These are phyloP conservation scores for Eretmochelys imbricata DNA, from an alignment of 2,113 vertebrate genomes.

Conservation along the genomic window DNA sequence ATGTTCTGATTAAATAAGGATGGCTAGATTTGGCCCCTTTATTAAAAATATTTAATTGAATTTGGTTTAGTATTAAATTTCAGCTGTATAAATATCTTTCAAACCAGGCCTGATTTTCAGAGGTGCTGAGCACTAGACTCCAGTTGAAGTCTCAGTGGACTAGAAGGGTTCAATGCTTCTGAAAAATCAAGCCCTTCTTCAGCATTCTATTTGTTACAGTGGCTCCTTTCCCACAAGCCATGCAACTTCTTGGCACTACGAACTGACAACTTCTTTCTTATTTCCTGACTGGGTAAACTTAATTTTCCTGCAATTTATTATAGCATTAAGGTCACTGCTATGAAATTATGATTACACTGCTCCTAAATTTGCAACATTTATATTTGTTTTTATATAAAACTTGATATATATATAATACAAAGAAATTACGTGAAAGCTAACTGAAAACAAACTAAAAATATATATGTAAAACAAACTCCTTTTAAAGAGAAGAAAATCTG, in stretches of 20 bases:
- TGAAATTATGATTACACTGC: neutral
- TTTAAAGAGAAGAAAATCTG: neutral
- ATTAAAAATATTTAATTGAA: neutral
- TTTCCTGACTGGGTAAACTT: neutral
- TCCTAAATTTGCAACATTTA: neutral
- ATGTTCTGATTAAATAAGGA: neutral
- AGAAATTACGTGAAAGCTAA: neutral
- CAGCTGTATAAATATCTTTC: neutral
- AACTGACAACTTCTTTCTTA: neutral
- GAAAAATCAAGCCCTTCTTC: neutral
- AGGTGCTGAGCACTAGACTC: neutral
- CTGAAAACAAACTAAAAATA: neutral
- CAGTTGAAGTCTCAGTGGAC: neutral
- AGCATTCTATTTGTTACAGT: neutral
- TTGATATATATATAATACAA: neutral
- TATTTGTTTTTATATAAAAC: neutral
- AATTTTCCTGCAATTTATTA: neutral
- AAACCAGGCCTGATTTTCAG: neutral
- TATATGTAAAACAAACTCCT: neutral
- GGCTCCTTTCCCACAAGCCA: neutral
- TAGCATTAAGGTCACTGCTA: neutral
- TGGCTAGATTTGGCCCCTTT: neutral
- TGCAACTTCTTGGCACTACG: rapidly evolving
- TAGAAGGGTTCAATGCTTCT: neutral
- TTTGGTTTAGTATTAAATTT: neutral